Conservation (phyloP, 2,888 invertebrate genomes). For the Bibio marci region DNA sequence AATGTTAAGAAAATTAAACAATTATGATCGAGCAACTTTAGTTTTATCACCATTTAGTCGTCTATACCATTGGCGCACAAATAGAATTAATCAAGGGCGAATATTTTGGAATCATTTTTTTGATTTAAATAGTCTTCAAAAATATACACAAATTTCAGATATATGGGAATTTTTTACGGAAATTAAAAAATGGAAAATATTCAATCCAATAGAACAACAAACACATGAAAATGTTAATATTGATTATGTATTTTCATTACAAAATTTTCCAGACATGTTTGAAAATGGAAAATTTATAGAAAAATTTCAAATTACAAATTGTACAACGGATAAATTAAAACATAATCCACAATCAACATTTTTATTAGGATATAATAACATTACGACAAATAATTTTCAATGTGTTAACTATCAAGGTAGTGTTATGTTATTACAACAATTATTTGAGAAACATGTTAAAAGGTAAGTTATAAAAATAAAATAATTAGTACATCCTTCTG, state of each 20-base stretch:
- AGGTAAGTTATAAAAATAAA: conserved; percentile 20
- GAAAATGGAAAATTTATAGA: conserved; percentile 64
- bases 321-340: conserved; percentile 20
- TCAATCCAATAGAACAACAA: too few species aligned
- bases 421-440: conserved; percentile 40
- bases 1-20: conserved; percentile 36
- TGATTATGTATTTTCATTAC: conserved; percentile 63
- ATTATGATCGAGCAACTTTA: conserved; percentile 36
- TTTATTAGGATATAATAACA: conserved; percentile 44
- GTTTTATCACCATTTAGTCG: conserved; percentile 88
- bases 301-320: conserved; percentile 46
- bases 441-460: conserved; percentile 34
- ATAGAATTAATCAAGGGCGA: conserved; percentile 36
- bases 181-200: conserved; percentile 18
- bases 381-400: conserved; percentile 27
- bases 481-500: too few species aligned
- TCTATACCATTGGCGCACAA: conserved; percentile 76
- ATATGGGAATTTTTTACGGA: conserved; percentile 60
- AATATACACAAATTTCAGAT: conserved; percentile 65
- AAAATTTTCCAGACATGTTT: conserved; percentile 76
- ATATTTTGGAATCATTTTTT: conserved; percentile 77
- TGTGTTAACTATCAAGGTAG: conserved; percentile 78
- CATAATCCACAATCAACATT: conserved; percentile 7
- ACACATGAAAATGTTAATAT: conserved; percentile 23
- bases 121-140: conserved; percentile 56